Evolutionary conservation across 2,888 invertebrate genomes (phyloP).

Genomic region (Holacanthella duospinosa): DNA sequence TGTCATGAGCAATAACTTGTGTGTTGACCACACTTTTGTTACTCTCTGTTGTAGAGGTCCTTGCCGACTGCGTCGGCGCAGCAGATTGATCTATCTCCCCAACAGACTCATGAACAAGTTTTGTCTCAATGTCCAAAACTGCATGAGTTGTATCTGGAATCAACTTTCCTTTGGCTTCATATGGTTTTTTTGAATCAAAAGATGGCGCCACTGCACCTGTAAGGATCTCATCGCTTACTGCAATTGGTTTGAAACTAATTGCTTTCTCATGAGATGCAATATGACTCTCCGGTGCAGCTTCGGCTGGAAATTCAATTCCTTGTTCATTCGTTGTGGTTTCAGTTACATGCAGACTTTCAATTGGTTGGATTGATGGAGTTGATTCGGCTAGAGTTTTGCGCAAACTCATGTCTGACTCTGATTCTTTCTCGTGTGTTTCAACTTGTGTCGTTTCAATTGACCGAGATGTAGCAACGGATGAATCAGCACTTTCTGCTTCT

Average conservation of each 20-base stretch:
- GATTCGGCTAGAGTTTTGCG: neutral
- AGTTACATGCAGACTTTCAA: neutral
- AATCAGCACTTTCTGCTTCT: neutral
- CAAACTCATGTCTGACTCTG: neutral
- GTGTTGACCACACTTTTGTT: neutral
- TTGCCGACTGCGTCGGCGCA: neutral
- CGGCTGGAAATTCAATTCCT: neutral
- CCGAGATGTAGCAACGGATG: neutral
- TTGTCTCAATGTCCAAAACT: slow-evolving; percentile 2
- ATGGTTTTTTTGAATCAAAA: neutral
- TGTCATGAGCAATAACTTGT: neutral
- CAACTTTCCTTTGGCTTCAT: neutral
- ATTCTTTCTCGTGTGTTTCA: neutral
- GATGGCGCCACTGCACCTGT: neutral
- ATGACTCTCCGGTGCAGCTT: neutral
- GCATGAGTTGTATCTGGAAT: slow-evolving; percentile 10
- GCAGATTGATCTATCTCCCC: neutral
- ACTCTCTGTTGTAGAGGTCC: neutral
- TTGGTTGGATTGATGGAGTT: neutral
- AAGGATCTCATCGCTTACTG: neutral
- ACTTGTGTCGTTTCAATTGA: neutral
- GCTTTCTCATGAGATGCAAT: neutral
- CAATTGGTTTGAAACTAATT: neutral
- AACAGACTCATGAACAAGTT: neutral
- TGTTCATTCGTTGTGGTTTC: neutral